Conservation (phyloP, 1,140 invertebrate genomes). For the Zaprionus ghesquierei region DNA sequence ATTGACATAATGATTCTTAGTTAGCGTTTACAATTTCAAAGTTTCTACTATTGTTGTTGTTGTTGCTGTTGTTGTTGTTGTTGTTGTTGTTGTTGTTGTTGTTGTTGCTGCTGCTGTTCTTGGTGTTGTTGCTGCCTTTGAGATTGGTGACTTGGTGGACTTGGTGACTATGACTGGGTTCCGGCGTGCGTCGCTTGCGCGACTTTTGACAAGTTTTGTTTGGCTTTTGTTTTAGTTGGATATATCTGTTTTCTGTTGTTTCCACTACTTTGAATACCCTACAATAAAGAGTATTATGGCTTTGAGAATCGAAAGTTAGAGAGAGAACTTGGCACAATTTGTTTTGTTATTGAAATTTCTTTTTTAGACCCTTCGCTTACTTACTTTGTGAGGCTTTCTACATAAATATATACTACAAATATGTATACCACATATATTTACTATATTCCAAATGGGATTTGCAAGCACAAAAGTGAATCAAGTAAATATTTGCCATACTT, state of each 20-base stretch:
- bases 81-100: not conserved
- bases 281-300: not conserved
- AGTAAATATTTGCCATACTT: too few relatives aligned
- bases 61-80: not conserved
- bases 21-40: constrained; percentile 56
- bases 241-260: constrained; percentile 11
- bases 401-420: too few relatives aligned
- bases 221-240: constrained; percentile 8
- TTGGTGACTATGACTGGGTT: constrained; percentile 26
- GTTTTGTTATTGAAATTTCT: too few relatives aligned
- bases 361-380: too few relatives aligned
- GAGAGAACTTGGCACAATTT: too few relatives aligned
- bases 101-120: constrained; percentile 4
- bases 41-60: constrained; percentile 23
- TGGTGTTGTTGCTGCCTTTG: constrained; percentile 6
- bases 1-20: constrained; percentile 79
- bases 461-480: too few relatives aligned
- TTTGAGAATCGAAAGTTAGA: too few relatives aligned
- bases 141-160: constrained; percentile 14
- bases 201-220: constrained; percentile 54
- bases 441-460: too few relatives aligned
- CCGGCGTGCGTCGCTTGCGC: constrained; percentile 46
- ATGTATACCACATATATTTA: too few relatives aligned
- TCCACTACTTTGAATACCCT: constrained; percentile 2
- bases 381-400: too few relatives aligned